These are phyloP conservation scores for Mormyrus iriodes DNA, from an alignment of 2,113 vertebrate genomes.

Conservation along the genomic window DNA sequence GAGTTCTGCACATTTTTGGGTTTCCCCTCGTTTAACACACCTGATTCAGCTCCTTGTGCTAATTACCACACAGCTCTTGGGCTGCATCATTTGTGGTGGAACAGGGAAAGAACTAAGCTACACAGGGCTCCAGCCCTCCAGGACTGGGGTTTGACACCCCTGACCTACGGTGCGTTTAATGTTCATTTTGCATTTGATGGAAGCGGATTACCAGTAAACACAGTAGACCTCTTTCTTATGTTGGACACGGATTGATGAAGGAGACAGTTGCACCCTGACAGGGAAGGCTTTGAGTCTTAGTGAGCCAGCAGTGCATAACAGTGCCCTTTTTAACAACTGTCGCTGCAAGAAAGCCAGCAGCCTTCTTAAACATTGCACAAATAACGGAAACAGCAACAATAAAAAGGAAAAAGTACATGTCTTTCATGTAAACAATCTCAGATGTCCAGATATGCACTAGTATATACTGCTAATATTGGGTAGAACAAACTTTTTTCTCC, in stretches of 20 bases:
- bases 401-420: background rate
- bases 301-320: background rate
- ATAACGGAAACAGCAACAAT: background rate
- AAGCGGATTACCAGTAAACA: background rate
- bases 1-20: background rate
- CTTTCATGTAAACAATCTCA: background rate
- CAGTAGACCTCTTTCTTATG: background rate
- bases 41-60: background rate
- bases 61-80: too few species aligned
- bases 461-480: background rate
- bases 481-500: background rate
- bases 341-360: background rate
- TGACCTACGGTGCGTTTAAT: background rate
- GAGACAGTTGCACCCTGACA: too few species aligned
- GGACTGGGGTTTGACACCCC: background rate
- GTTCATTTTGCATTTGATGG: background rate
- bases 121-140: background rate
- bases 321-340: background rate
- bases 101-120: too few species aligned
- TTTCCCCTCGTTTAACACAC: background rate
- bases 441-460: background rate
- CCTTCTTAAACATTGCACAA: background rate
- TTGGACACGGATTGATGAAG: background rate
- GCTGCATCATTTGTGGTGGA: too few species aligned
- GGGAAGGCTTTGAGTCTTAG: background rate